These are phyloP conservation scores for Pempheris klunzingeri DNA, from an alignment of 2,797 vertebrate species.

Conservation along the genomic window DNA sequence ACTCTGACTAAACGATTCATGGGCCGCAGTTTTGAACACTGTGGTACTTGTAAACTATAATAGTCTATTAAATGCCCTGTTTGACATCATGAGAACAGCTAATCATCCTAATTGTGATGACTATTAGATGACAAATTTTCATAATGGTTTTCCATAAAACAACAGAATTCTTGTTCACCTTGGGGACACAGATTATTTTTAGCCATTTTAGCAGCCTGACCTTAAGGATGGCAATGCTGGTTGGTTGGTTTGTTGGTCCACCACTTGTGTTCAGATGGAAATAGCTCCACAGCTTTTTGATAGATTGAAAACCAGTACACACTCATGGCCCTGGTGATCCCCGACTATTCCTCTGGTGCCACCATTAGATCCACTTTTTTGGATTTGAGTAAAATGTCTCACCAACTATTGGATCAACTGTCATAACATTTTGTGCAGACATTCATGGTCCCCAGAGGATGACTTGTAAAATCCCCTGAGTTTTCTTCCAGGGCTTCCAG, in stretches of 20 bases:
- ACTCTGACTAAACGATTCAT: conserved; percentile 13
- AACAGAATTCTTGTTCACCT: not conserved
- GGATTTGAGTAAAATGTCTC: not conserved
- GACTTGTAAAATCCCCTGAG: not conserved
- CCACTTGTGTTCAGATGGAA: not conserved
- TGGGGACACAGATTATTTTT: not conserved
- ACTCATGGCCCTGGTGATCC: not conserved
- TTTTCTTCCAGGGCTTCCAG: not conserved
- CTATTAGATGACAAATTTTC: not conserved
- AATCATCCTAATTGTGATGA: conserved; percentile 21
- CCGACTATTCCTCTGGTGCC: not conserved
- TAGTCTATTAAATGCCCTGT: not conserved
- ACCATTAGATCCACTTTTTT: not conserved
- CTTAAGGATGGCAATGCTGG: not conserved
- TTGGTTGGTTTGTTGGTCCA: not conserved
- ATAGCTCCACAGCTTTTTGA: not conserved
- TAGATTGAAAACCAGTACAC: not conserved
- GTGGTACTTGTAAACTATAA: conserved; percentile 24
- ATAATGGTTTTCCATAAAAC: conserved; percentile 2
- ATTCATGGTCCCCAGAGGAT: not conserved
- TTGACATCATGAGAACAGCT: conserved; percentile 28
- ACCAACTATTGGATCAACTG: not conserved
- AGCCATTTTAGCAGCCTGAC: not conserved
- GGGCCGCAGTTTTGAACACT: conserved; percentile 23
- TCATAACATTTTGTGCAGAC: not conserved